Evolutionary conservation across 1,140 invertebrate genomes (phyloP), one percentile per base, ranked within the genome.

Genomic region (Aplysia californica): DNA sequence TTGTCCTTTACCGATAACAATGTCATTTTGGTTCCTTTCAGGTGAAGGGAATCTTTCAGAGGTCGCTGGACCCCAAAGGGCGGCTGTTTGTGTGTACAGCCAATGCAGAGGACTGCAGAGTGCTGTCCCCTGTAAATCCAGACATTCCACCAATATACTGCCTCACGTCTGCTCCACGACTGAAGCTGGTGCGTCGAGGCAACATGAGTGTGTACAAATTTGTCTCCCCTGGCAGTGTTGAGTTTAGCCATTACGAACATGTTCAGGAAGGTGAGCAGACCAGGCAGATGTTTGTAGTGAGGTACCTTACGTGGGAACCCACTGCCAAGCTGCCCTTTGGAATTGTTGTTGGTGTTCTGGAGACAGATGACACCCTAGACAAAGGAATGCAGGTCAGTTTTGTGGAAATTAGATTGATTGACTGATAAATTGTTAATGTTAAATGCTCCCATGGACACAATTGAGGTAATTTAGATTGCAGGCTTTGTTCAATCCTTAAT

Each of bases 81-180:
- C 77, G 78, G 65, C 79, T 80, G 2, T 87, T 87, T 80, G 82
- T 88, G 2, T 89, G 88, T 79, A 78, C 36, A 15, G 82, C 82
- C 10, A 83, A 85, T 26, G 44, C 76, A 10, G 76, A 78, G 31
- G 82, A 83, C 23, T 79, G 83, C n/a, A 83, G 87, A 55, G 69
- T 88, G n/a, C 79, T 88, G 81, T 81, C 80, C 20, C 88, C 88
- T n/a, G 71, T 88, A 10, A 84, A 87, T 70, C 58, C 74, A 38
- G 80, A 80, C 56, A 72, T 86, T 26, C 84, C 84, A 41, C 76
- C 76, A 23, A 82, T 89, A 26, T 84, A 84, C 73, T 75, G 75
- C 85, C 1, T 58, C 75, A 58, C 80, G 78, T 35, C 55, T 59
- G 26, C 66, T 67, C 36, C 75, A 79, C 20, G 31, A 79, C 33